A percentile compares a stretch with the other conserved stretches of the same genome.
phyloP scores from a whole-genome alignment of 1,140 invertebrate genomes.

The Hylaeus anthracinus region DNA sequence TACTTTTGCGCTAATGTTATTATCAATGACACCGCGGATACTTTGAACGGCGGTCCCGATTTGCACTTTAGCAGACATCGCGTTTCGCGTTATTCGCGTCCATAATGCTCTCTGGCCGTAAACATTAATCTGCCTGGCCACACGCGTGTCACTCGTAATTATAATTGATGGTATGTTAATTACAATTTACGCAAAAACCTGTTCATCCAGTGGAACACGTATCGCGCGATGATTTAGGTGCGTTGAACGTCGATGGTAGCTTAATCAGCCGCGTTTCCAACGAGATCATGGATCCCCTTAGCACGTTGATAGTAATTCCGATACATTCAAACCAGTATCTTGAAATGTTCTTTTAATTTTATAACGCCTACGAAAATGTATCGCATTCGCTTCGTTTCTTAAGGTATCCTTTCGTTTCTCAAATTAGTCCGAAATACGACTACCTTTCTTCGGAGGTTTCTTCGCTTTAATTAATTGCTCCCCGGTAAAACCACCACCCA shows the following conservation, averaged over 20 bases:
- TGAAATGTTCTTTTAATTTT: too few relatives aligned
- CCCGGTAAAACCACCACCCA: too few relatives aligned
- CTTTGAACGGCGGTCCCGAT: conserved; percentile 40
- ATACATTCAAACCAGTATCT: background rate
- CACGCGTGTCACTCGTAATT: conserved; percentile 55
- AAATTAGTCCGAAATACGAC: too few relatives aligned
- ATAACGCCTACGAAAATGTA: too few relatives aligned
- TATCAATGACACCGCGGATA: conserved; percentile 17
- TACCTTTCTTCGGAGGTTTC: too few relatives aligned
- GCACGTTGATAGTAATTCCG: background rate
- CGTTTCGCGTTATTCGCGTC: conserved; percentile 44
- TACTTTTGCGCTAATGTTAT: background rate
- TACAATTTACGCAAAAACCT: conserved; percentile 67
- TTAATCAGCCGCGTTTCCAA: background rate
- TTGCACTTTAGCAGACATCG: conserved; percentile 40
- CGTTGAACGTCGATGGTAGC: conserved; percentile 32
- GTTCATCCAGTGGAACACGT: conserved; percentile 10
- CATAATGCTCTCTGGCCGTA: conserved; percentile 56
- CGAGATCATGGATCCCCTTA: too few relatives aligned
- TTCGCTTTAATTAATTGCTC: too few relatives aligned
- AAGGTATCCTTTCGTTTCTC: too few relatives aligned
- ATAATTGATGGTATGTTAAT: conserved; percentile 66
- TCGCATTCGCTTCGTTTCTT: too few relatives aligned
- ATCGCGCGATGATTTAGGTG: conserved; percentile 44
- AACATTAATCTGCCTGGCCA: conserved; percentile 59